Base-by-base conservation (phyloP, 2,888 invertebrate genomes). In the Xanthia togata region DNA sequence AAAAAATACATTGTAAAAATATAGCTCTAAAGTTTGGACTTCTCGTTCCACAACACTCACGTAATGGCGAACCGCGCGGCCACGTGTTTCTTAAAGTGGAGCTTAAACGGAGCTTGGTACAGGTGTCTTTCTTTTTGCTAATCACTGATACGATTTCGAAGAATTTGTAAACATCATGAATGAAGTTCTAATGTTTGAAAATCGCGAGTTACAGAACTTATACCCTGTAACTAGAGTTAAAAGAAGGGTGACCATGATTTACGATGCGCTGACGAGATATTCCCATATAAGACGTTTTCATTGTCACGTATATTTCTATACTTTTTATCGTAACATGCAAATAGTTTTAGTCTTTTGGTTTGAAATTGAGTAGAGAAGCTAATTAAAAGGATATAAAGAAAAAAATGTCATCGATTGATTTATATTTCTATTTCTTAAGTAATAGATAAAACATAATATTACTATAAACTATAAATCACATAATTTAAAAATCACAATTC, bases 401-500 rank as follows among this genome's bases (percentile, higher is more conserved):
- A 73, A 73, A 73, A 73, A 73, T 73, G 73, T 73, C 73, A 73
- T 73, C 73, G 73, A 73, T 73, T 73, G 73, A 73, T 73, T 73
- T 73, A 73, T 73, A 62, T 62, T 62, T 62, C 62, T 62, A 62
- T 62, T 62, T 53, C 53, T 53, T 53, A 53, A 53, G 53, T 74
- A 69, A 74, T 74, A 74, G 74, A 74, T 74, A 74, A 74, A 74
- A 74, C 74, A 74, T 74, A 74, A 74, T 74, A 74, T 74, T 74
- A 74, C 75, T 75, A 75, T 75, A 75, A 75, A 75, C 75, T 75
- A 75, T 75, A 75, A 75, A 75, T 75, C 75, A 75, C 75, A 75
- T 75, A 74, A 74, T 74, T 74, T 74, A 74, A 74, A 74, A 74
- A 74, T 74, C 74, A 74, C 74, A 74, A 74, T 74, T 74, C 74